A percentile compares a stretch with the other conserved stretches of the same genome.
phyloP scores from a whole-genome alignment of 2,888 invertebrate genomes.

The Endomychus coccineus region DNA sequence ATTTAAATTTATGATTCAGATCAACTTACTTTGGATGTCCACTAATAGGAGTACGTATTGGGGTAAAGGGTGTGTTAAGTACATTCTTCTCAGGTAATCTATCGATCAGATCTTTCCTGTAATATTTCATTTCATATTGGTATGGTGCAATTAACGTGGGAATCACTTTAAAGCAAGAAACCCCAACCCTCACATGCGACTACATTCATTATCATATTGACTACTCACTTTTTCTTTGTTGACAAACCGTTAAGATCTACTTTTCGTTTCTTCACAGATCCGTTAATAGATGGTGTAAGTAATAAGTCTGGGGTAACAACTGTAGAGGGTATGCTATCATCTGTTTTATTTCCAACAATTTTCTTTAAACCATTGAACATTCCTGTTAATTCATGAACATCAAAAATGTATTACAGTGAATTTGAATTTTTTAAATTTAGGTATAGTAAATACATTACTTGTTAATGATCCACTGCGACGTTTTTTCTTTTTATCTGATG shows the following conservation, averaged over 20 bases:
- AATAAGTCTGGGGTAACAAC: slow-evolving; percentile 37
- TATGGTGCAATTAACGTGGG: no score
- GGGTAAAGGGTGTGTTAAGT: slow-evolving; percentile 49
- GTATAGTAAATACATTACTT: slow-evolving; percentile 52
- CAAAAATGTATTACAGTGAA: slow-evolving; percentile 5
- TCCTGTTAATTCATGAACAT: slow-evolving; percentile 39
- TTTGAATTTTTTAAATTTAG: not conserved
- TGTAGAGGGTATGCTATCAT: slow-evolving; percentile 39
- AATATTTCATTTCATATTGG: slow-evolving; percentile 30
- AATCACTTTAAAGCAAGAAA: no score
- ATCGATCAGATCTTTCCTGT: slow-evolving; percentile 57
- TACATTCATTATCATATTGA: no score
- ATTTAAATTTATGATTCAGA: no score
- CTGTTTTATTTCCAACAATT: slow-evolving; percentile 62
- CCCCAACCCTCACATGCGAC: no score
- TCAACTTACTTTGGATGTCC: slow-evolving; percentile 23
- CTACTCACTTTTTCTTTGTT: slow-evolving; percentile 59
- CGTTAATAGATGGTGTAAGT: slow-evolving; percentile 53
- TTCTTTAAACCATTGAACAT: slow-evolving; percentile 71
- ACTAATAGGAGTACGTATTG: slow-evolving; percentile 30
- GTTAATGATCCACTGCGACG: slow-evolving; percentile 81
- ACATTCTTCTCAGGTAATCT: slow-evolving; percentile 52
- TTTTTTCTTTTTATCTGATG: slow-evolving; percentile 61
- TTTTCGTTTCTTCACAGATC: slow-evolving; percentile 60
- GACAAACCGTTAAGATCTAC: slow-evolving; percentile 54